phyloP scores from a whole-genome alignment of 2,888 invertebrate species.

The Napeogenes inachia region DNA sequence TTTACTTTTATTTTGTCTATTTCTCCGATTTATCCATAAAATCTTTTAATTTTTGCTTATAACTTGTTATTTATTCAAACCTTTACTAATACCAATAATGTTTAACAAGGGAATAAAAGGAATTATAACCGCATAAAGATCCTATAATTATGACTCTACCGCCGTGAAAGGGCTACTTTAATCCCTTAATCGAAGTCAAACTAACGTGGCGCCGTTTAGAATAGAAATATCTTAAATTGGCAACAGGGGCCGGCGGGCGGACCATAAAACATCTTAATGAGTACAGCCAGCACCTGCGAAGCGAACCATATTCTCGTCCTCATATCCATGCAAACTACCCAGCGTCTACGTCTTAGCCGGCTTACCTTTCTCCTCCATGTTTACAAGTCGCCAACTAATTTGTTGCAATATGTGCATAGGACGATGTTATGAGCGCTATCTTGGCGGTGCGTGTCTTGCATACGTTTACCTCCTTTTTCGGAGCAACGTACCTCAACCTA shows the following conservation, averaged over 20 bases:
- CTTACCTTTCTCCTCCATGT: constrained; percentile 72
- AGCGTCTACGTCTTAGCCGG: constrained; percentile 70
- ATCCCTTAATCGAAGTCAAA: constrained; percentile 77
- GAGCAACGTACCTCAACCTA: constrained; percentile 60
- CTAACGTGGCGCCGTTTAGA: constrained; percentile 74
- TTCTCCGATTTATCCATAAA: constrained; percentile 16
- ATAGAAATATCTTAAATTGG: constrained; percentile 78
- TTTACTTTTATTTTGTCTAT: constrained; percentile 50
- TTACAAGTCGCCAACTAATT: constrained; percentile 78
- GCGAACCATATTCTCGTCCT: constrained; percentile 72
- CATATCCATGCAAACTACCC: constrained; percentile 78
- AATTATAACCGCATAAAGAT: constrained; percentile 65
- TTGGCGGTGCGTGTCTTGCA: constrained; percentile 75
- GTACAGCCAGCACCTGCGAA: constrained; percentile 75
- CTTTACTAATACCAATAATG: constrained; percentile 25
- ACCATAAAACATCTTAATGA: constrained; percentile 79
- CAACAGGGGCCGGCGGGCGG: constrained; percentile 74
- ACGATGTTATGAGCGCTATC: constrained; percentile 75
- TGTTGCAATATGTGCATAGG: constrained; percentile 79
- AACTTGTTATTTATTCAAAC: constrained; percentile 23
- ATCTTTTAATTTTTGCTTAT: constrained; percentile 30
- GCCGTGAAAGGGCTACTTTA: constrained; percentile 74
- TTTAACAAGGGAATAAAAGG: constrained; percentile 41
- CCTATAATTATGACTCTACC: constrained; percentile 73
- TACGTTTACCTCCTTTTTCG: constrained; percentile 68